Base-by-base conservation (phyloP, 2,797 vertebrate species). In the Enteromius treurensis region DNA sequence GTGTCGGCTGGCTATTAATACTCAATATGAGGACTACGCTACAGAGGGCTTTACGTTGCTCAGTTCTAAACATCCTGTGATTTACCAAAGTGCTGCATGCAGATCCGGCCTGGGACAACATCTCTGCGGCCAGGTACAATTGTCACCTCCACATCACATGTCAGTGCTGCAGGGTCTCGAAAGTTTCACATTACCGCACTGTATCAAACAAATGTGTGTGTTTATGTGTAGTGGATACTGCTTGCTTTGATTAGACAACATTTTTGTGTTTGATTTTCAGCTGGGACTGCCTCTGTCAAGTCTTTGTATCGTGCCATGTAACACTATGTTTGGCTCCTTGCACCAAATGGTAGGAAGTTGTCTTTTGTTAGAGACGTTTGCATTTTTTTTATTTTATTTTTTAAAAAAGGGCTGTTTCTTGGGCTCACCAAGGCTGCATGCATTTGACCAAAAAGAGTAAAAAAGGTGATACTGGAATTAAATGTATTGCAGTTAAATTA, bases 311-410 rank as follows among this genome's bases (percentile, higher is more conserved):
- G 97, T 98, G 60, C 97, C 97, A 55, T 99, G 98, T 91, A 99
- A 99, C 92, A 99, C 98, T 21, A 91, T 99, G 93, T 99, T 99
- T 93, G 98, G 98, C 90, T 99, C 98, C 84, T 97, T 99, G 49
- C 98, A 99, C 93, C 97, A 99, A 91, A 97, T 99, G 96, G 98
- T 99, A 92, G 92, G 93, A 70, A 29, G n/a, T 21, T 29, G 4
- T 81, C 11, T 45, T 77, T 62, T 62, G 15, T 15, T 65, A 19
- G 62, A 65, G 7, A 34, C 7, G 14, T 32, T 65, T 65, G 3
- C 7, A 65, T 32, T 32, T 32, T 17, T 17, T 17, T 32, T 32
- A n/a, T 32, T 32, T 32, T 32, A 2, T 32, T 32, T 32, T 62
- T 60, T 29, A 7, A 15, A 29, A 29, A 62, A 15, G 5, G 11